Percentiles rank a stretch among this genome's conserved stretches.
Evolutionary conservation across 2,888 invertebrate species (phyloP).

Genomic region (Himalopsyche japonica): DNA sequence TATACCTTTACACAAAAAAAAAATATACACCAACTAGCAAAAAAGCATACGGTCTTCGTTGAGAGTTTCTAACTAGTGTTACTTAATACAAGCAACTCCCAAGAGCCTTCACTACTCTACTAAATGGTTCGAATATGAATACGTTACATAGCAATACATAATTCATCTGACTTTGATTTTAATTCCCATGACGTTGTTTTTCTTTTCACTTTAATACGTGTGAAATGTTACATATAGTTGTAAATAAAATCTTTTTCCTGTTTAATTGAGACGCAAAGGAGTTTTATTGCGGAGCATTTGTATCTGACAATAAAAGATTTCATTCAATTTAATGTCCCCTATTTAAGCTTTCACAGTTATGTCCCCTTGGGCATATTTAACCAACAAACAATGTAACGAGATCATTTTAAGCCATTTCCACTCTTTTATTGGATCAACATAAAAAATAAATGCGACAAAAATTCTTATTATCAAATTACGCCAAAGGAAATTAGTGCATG

Average conservation of each 20-base stretch:
- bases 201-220: not conserved
- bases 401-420: constrained; percentile 34
- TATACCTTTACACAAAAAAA: too few relatives aligned
- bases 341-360: not conserved
- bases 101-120: too few relatives aligned
- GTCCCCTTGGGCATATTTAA: constrained; percentile 23
- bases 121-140: too few relatives aligned
- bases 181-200: too few relatives aligned
- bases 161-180: too few relatives aligned
- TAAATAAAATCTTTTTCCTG: not conserved
- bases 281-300: not conserved
- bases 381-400: constrained; percentile 36
- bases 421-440: constrained; percentile 31
- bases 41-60: too few relatives aligned
- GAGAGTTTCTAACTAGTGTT: too few relatives aligned
- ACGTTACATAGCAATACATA: too few relatives aligned
- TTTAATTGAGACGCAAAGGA: not conserved
- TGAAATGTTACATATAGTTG: not conserved
- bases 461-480: not conserved
- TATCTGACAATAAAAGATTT: not conserved
- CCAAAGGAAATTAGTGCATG: too few relatives aligned
- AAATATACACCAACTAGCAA: too few relatives aligned
- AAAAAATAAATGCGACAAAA: constrained; percentile 5
- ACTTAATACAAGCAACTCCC: too few relatives aligned
- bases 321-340: not conserved